These are phyloP conservation scores for Dicrurus megarhynchus DNA, from an alignment of 2,113 vertebrate species.

Conservation along the genomic window DNA sequence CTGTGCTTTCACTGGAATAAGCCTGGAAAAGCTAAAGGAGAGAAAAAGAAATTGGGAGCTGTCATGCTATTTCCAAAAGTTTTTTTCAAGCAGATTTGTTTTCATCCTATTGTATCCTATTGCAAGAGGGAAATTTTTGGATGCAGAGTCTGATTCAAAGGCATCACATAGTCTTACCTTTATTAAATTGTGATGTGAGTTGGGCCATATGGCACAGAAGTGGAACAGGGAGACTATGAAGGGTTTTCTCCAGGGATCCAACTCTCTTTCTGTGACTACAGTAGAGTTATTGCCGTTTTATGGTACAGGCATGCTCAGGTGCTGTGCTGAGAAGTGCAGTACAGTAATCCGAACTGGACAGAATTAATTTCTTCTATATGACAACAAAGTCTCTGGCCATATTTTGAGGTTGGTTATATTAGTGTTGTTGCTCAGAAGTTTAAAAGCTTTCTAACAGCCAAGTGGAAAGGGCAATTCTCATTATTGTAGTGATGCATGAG, in stretches of 20 bases:
- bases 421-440: conserved; percentile 5
- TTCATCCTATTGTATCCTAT: conserved; percentile 10
- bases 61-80: background rate
- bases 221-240: background rate
- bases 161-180: background rate
- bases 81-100: conserved; percentile 31
- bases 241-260: background rate
- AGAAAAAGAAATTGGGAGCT: background rate
- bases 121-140: conserved; percentile 19
- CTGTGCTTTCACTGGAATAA: background rate
- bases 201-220: conserved; percentile 33
- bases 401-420: background rate
- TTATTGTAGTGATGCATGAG: background rate
- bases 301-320: background rate
- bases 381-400: background rate
- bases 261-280: background rate
- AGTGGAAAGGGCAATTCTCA: conserved; percentile 42
- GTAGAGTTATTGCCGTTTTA: background rate
- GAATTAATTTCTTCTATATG: background rate
- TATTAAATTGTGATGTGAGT: background rate
- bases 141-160: background rate
- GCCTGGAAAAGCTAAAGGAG: background rate
- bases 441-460: conserved; percentile 30
- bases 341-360: background rate
- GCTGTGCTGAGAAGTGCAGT: background rate